Base-by-base conservation (phyloP, 2,797 vertebrate species). In the Brachymystax lenok region DNA sequence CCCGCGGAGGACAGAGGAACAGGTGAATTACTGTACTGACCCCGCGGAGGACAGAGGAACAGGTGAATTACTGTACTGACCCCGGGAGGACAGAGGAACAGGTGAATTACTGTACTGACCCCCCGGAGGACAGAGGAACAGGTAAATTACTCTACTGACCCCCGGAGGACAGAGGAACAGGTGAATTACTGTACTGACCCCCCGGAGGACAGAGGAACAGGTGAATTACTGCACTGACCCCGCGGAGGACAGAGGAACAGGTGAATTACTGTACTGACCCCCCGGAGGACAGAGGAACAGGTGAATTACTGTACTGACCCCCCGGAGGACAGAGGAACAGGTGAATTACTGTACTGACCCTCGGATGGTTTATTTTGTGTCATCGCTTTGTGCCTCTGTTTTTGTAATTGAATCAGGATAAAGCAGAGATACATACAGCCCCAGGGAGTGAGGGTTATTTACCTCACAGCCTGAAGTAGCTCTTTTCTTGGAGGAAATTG, bases 91-190 rank as follows among this genome's bases (percentile, higher is more conserved):
- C 40, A 46, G 10, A 46, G 40, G 2, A 59, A 59, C 56, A 59
- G 56, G 56, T n/a, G 56, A n/a, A 0, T 4, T 16, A 21, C 19
- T 8, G 19, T n/a, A n/a, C 17, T 59, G 12, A 14, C 30, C 19
- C 2, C 40, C 8, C 0, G 8, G 56, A 59, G 19, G 54, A 59
- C 33, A 33, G 4, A 33, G 33, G 2, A 7, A 21, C 4, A 59
- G 8, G 10, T 61, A 1, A 56, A 0, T 4, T 16, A n/a, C 19
- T 8, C 0, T n/a, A n/a, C 17, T n/a, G 3, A 1, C 19, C 8
- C 40, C 40, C 0, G 8, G 40, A 40, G 40, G 40, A 40, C 40
- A 40, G 40, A 40, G 8, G 0, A 56, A 56, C 54, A n/a, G 54
- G 19, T n/a, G 54, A 19, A 0, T 1, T 16, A 56, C 54, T 7